phyloP scores from a whole-genome alignment of 1,140 invertebrate genomes.

The Druon quercuslanigerum region DNA sequence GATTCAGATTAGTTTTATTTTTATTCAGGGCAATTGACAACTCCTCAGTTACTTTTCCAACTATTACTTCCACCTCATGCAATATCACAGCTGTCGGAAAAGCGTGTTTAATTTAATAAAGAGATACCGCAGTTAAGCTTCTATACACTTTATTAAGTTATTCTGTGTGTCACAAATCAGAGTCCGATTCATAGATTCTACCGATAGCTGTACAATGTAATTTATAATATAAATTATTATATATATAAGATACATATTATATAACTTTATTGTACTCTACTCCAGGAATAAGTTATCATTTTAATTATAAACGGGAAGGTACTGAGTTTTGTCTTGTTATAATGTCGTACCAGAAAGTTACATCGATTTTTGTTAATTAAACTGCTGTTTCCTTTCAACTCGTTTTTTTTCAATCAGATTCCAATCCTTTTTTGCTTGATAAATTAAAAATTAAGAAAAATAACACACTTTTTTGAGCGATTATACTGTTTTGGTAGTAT shows the following conservation, averaged over 20 bases:
- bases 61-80: no score
- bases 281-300: slow-evolving; percentile 2
- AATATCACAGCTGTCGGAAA: no score
- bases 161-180: no score
- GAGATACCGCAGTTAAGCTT: no score
- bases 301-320: slow-evolving; percentile 32
- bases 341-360: slow-evolving; percentile 34
- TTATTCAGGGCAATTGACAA: no score
- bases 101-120: no score
- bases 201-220: background rate
- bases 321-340: slow-evolving; percentile 36
- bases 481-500: no score
- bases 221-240: background rate
- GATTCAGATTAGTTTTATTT: no score
- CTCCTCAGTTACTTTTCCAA: no score
- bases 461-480: no score
- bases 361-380: slow-evolving; percentile 42
- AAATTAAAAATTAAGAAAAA: no score
- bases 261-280: slow-evolving; percentile 7
- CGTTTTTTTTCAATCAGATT: background rate
- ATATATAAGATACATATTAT: background rate
- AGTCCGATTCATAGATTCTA: background rate
- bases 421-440: background rate
- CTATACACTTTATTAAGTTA: no score
- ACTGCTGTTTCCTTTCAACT: slow-evolving; percentile 36